Evolutionary conservation across 2,888 invertebrate genomes (phyloP), one percentile per base, ranked within the genome.

Genomic region (Diarsia rubi): DNA sequence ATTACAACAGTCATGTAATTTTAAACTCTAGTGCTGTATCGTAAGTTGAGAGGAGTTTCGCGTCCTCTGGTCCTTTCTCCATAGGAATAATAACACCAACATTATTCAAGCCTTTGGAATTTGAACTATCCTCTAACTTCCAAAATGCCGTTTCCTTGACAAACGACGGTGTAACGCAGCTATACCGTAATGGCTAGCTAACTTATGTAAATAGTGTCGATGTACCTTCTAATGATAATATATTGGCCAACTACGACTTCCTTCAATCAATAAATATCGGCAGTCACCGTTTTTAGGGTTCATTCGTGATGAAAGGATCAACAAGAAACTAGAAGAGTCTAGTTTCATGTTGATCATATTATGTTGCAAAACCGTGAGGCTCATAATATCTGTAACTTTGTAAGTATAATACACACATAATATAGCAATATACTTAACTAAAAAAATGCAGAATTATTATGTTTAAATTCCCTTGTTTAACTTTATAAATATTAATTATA

Each of bases 201-300:
- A n/a, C 44, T 79, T 84, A 84, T 84, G 82, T 49, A 79, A 84
- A 84, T 79, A 44, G 24, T 47, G 47, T 14, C 49, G 37, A 44
- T 42, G 45, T 2, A 54, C 44, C 47, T 69, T 37, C 11, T 42
- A 76, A 64, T 62, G n/a, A 16, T 67, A 69, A 66, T 78, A 47
- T 78, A 62, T 73, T 71, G 60, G 24, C 47, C 67, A 67, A 73
- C 78, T 76, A 81, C 65, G 65, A 69, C 52, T 81, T 70, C 62
- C 47, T 73, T 45, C 47, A 73, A 75, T 70, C 44, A 45, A 78
- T 73, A 65, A 65, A 66, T 59, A 73, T 75, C 11, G 49, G 45
- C 9, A 57, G 62, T 37, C 19, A 73, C 60, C 54, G 68, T 62
- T 73, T 74, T 66, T 71, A 19, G 52, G 31, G 45, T 31, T 54